Base-by-base conservation (phyloP, 2,797 vertebrate species). In the Salmo trutta region DNA sequence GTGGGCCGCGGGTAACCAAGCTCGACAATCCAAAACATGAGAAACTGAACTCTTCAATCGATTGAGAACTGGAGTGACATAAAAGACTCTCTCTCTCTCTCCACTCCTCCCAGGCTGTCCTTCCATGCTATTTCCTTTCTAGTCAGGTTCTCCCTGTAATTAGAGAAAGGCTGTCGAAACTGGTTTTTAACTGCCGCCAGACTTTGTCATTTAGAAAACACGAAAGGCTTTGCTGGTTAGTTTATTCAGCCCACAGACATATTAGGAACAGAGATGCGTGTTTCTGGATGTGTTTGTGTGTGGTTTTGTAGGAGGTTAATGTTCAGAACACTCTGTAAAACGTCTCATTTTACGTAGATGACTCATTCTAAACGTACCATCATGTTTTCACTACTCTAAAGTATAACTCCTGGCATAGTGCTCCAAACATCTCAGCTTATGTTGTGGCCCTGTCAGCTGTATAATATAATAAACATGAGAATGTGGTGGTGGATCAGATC, bases 61-160 rank as follows among this genome's bases (percentile, higher is more conserved):
- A 75, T 81, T 36, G 78, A 80, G 82, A 83, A 82, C 81, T 85
- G 80, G 80, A 85, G 76, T 79, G 65, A 84, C 81, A 86, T 88
- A 68, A 86, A 84, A 88, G 81, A 51, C 53, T 83, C 24, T 69
- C 47, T 68, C 53, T 77, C 17, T 41, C 41, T 14, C 41, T 47
- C 41, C 41, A 12, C 41, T 14, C 41, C 10, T 75, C 33, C 27
- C 53, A 27, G n/a, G 47, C 74, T 68, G 72, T 74, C 74, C 54
- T 54, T 67, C 71, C 36, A 47, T 78, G 75, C 77, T 62, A 75
- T 85, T 47, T 88, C 78, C 85, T 86, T 85, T 81, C 70, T 82
- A 83, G 73, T 81, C 75, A 80, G 81, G 74, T 83, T 82, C 85
- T 88, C 83, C 85, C 84, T 89, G 77, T 88, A 88, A 88, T 88